Base-by-base conservation (phyloP, 2,797 vertebrate genomes). In the Chromobotia macracanthus region DNA sequence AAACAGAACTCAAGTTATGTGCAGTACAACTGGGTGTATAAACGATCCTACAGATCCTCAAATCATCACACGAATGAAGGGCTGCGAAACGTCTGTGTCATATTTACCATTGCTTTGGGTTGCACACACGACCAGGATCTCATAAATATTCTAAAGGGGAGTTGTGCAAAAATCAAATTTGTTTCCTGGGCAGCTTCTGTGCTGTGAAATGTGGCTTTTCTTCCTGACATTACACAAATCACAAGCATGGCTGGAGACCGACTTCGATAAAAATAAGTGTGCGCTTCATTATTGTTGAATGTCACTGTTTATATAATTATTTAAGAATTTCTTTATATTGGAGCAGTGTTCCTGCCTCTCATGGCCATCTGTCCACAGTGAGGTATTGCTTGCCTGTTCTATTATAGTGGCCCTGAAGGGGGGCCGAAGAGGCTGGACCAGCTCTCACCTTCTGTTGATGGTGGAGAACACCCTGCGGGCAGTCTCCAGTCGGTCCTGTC, bases 361-460 rank as follows among this genome's bases (percentile, higher is more conserved):
- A 68, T 51, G 38, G 77, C 88, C 88, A 89, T 89, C 88, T 89
- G 88, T 86, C 84, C 86, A 63, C 66, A 83, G 85, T 50, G 72
- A 86, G 86, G 82, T 75, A 80, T 79, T 75, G 80, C 80, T 64
- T 83, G 51, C 31, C 82, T 82, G 66, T 83, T 84, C 86, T 84
- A 85, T 86, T 80, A 72, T 68, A 61, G 25, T 28, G 23, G 79
- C 85, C 86, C 75, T 84, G 53, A 81, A 82, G 78, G 84, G 70
- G 72, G 55, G 19, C 38, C 64, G 58, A 77, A 71, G 44, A 79
- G 60, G 56, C 60, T 79, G 77, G 68, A 82, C 72, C 70, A 46
- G 70, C 25, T 8, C 74, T 51, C 74, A 74, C 83, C 86, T 86
- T 84, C 81, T 86, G 80, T 79, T 84, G 83, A 84, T 83, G 75